phyloP scores from a whole-genome alignment of 2,113 vertebrate species.

The Triplophysa tibetana region DNA sequence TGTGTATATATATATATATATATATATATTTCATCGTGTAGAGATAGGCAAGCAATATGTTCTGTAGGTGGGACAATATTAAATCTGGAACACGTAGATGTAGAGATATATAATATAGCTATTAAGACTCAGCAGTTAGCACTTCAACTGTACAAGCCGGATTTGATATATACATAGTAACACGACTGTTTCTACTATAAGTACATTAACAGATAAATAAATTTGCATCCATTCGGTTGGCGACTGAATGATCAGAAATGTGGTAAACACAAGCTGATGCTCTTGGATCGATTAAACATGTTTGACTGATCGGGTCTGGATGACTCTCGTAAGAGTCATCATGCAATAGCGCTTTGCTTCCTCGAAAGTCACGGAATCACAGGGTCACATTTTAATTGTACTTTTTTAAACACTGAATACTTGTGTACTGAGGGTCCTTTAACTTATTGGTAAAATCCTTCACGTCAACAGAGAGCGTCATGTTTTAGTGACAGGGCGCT shows the following conservation, averaged over 20 bases:
- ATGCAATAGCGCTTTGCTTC: constrained; percentile 42
- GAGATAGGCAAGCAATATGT: no score
- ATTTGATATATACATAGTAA: no score
- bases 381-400: constrained; percentile 66
- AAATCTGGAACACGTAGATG: no score
- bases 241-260: background rate
- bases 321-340: constrained; percentile 36
- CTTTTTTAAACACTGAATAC: background rate
- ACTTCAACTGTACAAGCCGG: no score
- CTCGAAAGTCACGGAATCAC: background rate
- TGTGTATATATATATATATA: no score
- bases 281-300: background rate
- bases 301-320: constrained; percentile 62
- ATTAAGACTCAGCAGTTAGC: no score
- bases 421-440: background rate
- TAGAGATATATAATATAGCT: no score
- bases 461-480: constrained; percentile 45
- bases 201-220: background rate
- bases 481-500: constrained; percentile 66
- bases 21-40: no score
- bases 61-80: no score
- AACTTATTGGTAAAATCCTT: background rate
- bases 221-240: background rate
- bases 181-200: no score
- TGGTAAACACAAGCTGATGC: background rate